phyloP scores from a whole-genome alignment of 2,113 vertebrate genomes.

The Terrapene triunguis region DNA sequence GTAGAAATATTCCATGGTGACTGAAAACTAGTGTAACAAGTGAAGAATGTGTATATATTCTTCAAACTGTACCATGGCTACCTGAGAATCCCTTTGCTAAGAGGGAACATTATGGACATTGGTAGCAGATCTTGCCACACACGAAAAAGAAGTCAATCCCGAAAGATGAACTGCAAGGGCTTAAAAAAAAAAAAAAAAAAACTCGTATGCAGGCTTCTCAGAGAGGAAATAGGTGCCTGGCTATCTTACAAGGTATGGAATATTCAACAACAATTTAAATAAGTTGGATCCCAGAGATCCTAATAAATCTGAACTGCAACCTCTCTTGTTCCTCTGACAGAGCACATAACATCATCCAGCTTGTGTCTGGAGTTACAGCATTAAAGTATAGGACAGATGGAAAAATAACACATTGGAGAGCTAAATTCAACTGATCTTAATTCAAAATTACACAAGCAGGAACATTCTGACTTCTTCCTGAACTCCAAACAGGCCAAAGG shows the following conservation, averaged over 20 bases:
- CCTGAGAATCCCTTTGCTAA: not conserved
- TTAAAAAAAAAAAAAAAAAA: not conserved
- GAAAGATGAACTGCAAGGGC: not conserved
- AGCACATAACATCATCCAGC: not conserved
- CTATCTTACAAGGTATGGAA: not conserved
- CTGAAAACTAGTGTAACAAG: not conserved
- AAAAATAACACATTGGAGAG: slow-evolving; percentile 19
- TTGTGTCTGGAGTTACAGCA: slow-evolving; percentile 13
- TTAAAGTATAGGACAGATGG: not conserved
- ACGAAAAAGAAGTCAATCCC: not conserved
- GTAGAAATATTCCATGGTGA: not conserved
- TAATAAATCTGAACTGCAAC: not conserved
- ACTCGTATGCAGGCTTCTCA: not conserved
- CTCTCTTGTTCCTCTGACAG: not conserved
- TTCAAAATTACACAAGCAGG: slow-evolving; percentile 34
- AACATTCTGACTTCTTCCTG: slow-evolving; percentile 7
- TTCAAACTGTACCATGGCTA: not conserved
- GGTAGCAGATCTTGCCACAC: not conserved
- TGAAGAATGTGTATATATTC: not conserved
- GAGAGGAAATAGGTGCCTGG: not conserved
- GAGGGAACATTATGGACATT: not conserved
- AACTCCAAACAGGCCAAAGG: slow-evolving; percentile 9
- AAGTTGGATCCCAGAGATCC: not conserved
- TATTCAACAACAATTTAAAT: not conserved
- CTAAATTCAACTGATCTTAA: slow-evolving; percentile 11